Base-by-base conservation (phyloP, 92 coral and sea anemone genomes). In the Galaxea fascicularis region DNA sequence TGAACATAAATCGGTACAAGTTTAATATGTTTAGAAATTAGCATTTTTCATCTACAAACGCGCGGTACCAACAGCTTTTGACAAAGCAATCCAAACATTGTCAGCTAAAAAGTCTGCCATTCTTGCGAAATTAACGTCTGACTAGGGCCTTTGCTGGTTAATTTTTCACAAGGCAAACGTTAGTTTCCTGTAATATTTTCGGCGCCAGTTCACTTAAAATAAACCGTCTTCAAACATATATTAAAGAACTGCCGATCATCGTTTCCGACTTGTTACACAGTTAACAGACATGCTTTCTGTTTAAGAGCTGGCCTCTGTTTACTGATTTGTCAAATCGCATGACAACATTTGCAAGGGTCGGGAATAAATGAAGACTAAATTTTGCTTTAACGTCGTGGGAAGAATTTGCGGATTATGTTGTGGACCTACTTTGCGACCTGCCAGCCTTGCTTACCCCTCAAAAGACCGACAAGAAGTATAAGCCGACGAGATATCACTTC, bases 171-270 rank as follows among this genome's bases (percentile, higher is more conserved):
- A 24, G 9, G 85, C 63, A 53, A 86, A 59, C 59, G 70, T 29
- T 49, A 56, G 90, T n/a, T 84, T 83, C 85, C 78, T 84, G 85
- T 27, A 69, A 58, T 64, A 83, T 25, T 91, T 77, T 82, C 80
- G 65, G 87, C 71, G 71, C 87, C 79, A 88, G 86, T 88, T 87
- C 80, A 60, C 89, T 78, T 60, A 65, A 71, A 67, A 86, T 85
- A 90, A 85, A 86, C 73, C 89, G 73, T 89, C 93, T 82, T 89
- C 88, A 91, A 89, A 94, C 90, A 94, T 86, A 83, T 86, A 77
- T 81, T 52, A 74, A 87, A 58, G 58, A 85, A 25, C 91, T 91
- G 94, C 90, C 94, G 77, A 67, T 88, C 91, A 85, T 35, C 73
- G 18, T 72, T 83, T 27, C 91, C 91, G 87, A 82, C 89, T 67